Evolutionary conservation across 1,140 invertebrate genomes (phyloP).

Genomic region (Drosophila tropicalis): DNA sequence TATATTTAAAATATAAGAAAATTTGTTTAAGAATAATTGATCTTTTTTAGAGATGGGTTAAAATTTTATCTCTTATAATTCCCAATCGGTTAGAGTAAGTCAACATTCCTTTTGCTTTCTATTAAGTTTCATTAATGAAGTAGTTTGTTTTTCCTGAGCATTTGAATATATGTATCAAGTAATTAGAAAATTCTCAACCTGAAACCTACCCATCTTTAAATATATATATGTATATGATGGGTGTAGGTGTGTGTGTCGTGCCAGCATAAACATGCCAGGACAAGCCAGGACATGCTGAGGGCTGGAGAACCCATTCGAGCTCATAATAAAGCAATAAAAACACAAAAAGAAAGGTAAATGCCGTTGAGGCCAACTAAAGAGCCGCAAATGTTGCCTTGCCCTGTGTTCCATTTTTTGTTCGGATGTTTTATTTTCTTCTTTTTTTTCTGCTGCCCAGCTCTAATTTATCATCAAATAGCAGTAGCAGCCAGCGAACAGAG

Average conservation of each 20-base stretch:
- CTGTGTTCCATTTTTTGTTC: slow-evolving; percentile 14
- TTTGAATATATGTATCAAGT: slow-evolving; percentile 6
- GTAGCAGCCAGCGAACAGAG: slow-evolving; percentile 26
- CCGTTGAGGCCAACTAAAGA: slow-evolving; percentile 60
- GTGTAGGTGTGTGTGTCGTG: slow-evolving; percentile 6
- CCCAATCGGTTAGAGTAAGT: neutral
- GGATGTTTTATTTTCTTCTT: slow-evolving; percentile 12
- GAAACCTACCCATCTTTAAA: neutral
- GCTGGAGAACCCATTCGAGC: slow-evolving; percentile 26
- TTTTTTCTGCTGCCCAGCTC: slow-evolving; percentile 34
- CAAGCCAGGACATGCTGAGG: slow-evolving; percentile 32
- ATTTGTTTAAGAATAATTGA: too few species aligned
- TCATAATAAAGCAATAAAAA: slow-evolving; percentile 78
- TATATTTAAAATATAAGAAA: too few species aligned
- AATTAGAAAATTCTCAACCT: neutral
- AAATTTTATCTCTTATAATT: neutral
- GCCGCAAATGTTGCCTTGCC: slow-evolving; percentile 61
- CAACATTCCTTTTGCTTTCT: neutral
- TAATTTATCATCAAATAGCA: slow-evolving; percentile 79
- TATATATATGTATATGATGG: neutral
- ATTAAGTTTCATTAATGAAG: neutral
- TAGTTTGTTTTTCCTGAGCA: neutral
- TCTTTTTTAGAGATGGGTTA: too few species aligned
- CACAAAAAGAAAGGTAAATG: slow-evolving; percentile 57
- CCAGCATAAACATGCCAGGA: slow-evolving; percentile 25